Evolutionary conservation across 2,797 vertebrate genomes (phyloP).

Genomic region (Chelon labrosus): DNA sequence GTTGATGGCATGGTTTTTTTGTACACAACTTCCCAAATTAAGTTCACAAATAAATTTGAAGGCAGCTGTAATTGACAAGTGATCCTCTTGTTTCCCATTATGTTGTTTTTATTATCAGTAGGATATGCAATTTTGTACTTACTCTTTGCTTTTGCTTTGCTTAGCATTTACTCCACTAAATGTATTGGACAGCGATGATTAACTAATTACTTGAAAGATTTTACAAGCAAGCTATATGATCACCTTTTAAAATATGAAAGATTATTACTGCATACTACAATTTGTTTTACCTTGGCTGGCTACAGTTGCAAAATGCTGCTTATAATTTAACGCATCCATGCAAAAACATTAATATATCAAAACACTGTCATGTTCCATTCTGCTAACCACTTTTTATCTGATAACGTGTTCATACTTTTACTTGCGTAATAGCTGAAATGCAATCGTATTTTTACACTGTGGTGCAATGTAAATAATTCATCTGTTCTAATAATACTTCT

Average conservation of each 20-base stretch:
- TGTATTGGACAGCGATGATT: too few relatives aligned
- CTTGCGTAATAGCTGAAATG: neutral
- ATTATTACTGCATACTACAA: conserved; percentile 3
- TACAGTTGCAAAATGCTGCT: neutral
- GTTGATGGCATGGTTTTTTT: too few relatives aligned
- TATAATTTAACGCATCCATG: conserved; percentile 4
- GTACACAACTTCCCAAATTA: too few relatives aligned
- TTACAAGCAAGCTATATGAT: too few relatives aligned
- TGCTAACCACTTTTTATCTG: conserved; percentile 8
- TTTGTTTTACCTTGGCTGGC: neutral
- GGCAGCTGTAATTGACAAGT: too few relatives aligned
- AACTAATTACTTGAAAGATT: too few relatives aligned
- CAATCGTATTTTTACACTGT: neutral
- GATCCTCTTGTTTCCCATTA: too few relatives aligned
- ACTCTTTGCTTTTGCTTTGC: too few relatives aligned
- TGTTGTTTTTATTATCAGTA: too few relatives aligned
- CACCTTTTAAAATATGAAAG: neutral
- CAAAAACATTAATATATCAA: neutral
- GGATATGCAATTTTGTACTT: too few relatives aligned
- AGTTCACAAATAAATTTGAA: too few relatives aligned
- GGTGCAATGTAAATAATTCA: conserved; percentile 13
- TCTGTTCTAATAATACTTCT: neutral
- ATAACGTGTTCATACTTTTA: neutral
- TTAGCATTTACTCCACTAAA: too few relatives aligned
- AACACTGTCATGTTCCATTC: neutral